These are phyloP conservation scores for Craseonycteris thonglongyai DNA, from an alignment of 2,113 vertebrate genomes.

Conservation along the genomic window DNA sequence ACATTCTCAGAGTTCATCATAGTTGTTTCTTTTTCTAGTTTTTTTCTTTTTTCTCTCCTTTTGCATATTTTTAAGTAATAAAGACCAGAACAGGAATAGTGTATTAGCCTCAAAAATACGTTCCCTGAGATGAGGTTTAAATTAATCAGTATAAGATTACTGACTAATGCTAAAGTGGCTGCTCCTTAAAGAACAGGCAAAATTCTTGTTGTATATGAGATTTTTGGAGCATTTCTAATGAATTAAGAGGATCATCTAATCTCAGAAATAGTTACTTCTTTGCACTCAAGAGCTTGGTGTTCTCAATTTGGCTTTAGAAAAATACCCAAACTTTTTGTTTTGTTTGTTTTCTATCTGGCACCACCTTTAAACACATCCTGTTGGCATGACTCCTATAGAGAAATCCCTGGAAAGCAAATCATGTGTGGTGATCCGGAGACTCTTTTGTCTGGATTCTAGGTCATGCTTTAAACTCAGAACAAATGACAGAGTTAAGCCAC, in stretches of 20 bases:
- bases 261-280: background rate
- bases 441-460: background rate
- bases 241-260: background rate
- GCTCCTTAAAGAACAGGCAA: background rate
- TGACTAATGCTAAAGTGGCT: background rate
- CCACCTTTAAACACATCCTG: background rate
- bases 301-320: constrained; percentile 27
- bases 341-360: background rate
- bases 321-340: background rate
- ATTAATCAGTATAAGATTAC: background rate
- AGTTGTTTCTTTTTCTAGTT: background rate
- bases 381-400: background rate
- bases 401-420: constrained; percentile 14
- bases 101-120: background rate
- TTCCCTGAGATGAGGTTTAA: background rate
- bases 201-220: background rate
- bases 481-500: background rate
- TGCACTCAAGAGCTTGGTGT: background rate
- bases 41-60: background rate
- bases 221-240: background rate
- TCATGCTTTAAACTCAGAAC: background rate
- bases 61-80: background rate
- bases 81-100: background rate
- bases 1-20: background rate
- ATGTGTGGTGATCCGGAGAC: background rate